Evolutionary conservation across 2,797 vertebrate genomes (phyloP), one percentile per base, ranked within the genome.

Genomic region (Microtus californicus): DNA sequence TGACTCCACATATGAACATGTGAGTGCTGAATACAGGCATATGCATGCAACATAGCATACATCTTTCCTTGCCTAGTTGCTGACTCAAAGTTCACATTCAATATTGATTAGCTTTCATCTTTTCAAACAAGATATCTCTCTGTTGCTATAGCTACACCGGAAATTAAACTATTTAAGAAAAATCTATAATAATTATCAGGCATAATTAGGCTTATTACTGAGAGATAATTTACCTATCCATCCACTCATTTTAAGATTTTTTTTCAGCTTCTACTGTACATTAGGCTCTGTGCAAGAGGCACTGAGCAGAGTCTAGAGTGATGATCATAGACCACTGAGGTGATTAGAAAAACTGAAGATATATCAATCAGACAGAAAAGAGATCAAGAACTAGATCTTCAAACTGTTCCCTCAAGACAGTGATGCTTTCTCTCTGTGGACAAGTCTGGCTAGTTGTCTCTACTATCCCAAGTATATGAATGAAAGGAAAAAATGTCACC

Each of bases 401-500:
- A 95, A 90, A 45, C 71, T 73, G 86, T 9, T 19, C 23, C 63
- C n/a, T 83, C 54, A 11, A 34, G 40, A 73, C 80, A 59, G 48
- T 54, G 71, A 54, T 37, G 8, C 34, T 43, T 73, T 96, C 12
- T 89, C 12, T 92, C 27, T 87, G 27, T 63, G 90, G 11, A 73
- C 43, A 59, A 94, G 56, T 51, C 37, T 87, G 31, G 65, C 77
- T 93, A 59, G 4, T n/a, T 91, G 5, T 63, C 82, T 86, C 54
- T 23, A 25, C 45, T 91, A 95, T 88, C 87, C 54, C 43, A 95
- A 89, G 48, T 85, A 82, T 59, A 69, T 43, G 34, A 27, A 95
- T 83, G 76, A 89, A 95, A 93, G 87, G 54, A 9, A 59, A 80
- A 97, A 95, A 85, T 81, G 15, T 90, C 71, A 91, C 23, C 54